Evolutionary conservation across 2,888 invertebrate genomes (phyloP).

Genomic region (Andrena dorsata): DNA sequence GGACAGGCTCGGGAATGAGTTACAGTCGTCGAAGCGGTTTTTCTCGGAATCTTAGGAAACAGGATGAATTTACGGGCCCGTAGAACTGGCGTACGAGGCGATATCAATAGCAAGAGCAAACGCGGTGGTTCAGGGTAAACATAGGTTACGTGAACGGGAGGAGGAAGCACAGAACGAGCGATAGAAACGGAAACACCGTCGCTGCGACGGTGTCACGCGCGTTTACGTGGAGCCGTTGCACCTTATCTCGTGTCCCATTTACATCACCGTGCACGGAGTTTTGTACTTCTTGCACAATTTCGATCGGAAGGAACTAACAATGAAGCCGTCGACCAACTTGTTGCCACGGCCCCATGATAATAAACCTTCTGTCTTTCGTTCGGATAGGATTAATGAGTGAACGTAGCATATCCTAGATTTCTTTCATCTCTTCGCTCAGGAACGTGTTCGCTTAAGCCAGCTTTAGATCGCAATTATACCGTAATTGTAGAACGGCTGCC

Average conservation of each 20-base stretch:
- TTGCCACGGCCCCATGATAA: neutral
- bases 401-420: neutral
- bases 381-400: neutral
- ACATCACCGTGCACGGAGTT: constrained; percentile 67
- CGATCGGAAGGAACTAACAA: constrained; percentile 48
- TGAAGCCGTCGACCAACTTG: constrained; percentile 4
- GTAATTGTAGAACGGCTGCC: constrained; percentile 62
- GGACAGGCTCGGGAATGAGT: neutral
- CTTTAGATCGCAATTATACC: constrained; percentile 8
- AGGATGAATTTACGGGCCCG: constrained; percentile 72
- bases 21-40: neutral
- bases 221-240: constrained; percentile 70
- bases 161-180: constrained; percentile 45
- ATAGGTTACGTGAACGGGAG: constrained; percentile 54
- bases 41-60: constrained; percentile 45
- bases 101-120: constrained; percentile 72
- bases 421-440: neutral
- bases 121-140: constrained; percentile 67
- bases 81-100: constrained; percentile 45
- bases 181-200: constrained; percentile 57
- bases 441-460: neutral
- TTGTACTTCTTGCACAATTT: constrained; percentile 65
- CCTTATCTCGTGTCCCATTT: constrained; percentile 75
- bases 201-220: constrained; percentile 68
- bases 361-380: neutral